Conservation (phyloP, 2,888 invertebrate genomes). For the Idaea straminata region DNA sequence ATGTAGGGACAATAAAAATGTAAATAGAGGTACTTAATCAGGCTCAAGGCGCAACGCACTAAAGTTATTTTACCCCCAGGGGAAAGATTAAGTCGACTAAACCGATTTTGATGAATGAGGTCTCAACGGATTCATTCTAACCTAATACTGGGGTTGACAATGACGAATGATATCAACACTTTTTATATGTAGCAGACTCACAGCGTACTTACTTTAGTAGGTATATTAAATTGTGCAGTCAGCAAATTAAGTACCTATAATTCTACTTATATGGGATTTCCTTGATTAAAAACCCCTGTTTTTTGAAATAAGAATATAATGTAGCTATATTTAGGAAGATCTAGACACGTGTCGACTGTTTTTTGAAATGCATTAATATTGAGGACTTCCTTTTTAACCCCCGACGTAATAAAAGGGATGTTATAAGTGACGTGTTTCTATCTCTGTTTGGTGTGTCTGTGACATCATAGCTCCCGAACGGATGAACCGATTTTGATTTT, state of each 20-base stretch:
- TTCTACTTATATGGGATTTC: too few relatives aligned
- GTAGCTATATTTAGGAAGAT: too few relatives aligned
- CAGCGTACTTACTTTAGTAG: not conserved
- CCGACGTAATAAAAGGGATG: too few relatives aligned
- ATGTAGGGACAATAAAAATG: not conserved
- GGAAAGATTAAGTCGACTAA: not conserved
- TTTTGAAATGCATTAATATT: too few relatives aligned
- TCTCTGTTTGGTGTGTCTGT: too few relatives aligned
- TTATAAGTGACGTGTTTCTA: too few relatives aligned
- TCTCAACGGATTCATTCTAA: not conserved
- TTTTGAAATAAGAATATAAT: too few relatives aligned
- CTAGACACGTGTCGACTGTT: too few relatives aligned
- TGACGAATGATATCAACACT: not conserved
- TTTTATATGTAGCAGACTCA: not conserved
- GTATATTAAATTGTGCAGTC: not conserved
- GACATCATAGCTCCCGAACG: too few relatives aligned
- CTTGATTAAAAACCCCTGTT: too few relatives aligned
- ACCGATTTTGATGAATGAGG: not conserved
- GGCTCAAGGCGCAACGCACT: not conserved
- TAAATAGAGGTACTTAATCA: not conserved
- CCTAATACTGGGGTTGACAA: not conserved
- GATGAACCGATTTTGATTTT: too few relatives aligned
- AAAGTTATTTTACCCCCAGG: not conserved
- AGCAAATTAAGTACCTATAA: not conserved
- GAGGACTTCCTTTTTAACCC: too few relatives aligned